Conservation (phyloP, 2,888 invertebrate species). For the Pycnomerus fuliginosus region DNA sequence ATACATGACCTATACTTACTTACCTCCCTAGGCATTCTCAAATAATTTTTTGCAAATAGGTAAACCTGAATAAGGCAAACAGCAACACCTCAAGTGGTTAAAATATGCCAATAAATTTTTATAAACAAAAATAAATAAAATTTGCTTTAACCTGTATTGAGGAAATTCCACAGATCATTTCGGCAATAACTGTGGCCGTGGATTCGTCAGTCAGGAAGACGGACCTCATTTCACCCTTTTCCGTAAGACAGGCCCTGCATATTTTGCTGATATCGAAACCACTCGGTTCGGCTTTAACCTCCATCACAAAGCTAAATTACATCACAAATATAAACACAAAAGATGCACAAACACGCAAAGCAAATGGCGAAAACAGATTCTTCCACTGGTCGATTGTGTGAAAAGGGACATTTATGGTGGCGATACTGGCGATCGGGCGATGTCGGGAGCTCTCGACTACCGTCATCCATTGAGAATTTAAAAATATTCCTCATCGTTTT, state of each 20-base stretch:
- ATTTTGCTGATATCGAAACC: constrained; percentile 52
- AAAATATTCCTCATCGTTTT: no score
- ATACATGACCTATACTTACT: no score
- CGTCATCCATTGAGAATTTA: no score
- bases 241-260: constrained; percentile 53
- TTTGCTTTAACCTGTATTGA: constrained; percentile 52
- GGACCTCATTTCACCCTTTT: constrained; percentile 53
- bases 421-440: no score
- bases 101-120: no score
- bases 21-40: no score
- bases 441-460: no score
- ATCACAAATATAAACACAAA: constrained; percentile 43
- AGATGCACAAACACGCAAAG: constrained; percentile 47
- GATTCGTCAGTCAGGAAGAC: constrained; percentile 51
- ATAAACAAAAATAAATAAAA: no score
- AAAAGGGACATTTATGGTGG: no score
- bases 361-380: constrained; percentile 50
- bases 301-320: constrained; percentile 39
- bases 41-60: no score
- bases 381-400: constrained; percentile 56
- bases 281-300: constrained; percentile 44
- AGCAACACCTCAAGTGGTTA: no score
- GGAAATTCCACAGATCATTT: constrained; percentile 54
- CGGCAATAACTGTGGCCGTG: constrained; percentile 50
- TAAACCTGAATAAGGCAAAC: no score